These are phyloP conservation scores for Phaethon lepturus DNA, from an alignment of 2,113 vertebrate genomes.

Conservation along the genomic window DNA sequence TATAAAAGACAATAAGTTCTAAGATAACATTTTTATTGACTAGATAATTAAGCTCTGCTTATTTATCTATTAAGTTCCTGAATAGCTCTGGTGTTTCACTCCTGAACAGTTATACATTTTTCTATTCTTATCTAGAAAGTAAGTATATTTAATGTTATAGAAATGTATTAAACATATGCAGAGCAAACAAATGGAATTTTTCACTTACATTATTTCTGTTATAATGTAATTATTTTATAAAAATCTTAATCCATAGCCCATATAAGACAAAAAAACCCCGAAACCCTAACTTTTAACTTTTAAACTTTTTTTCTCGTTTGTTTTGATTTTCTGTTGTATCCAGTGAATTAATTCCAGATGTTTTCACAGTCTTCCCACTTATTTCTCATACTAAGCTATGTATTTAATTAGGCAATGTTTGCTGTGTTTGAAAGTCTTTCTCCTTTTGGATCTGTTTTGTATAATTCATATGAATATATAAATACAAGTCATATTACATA, in stretches of 20 bases:
- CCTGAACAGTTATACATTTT: neutral
- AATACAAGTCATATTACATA: neutral
- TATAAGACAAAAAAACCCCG: neutral
- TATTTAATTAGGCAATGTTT: neutral
- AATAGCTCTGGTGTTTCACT: neutral
- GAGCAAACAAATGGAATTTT: neutral
- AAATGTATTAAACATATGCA: neutral
- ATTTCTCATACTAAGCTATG: neutral
- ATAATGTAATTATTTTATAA: neutral
- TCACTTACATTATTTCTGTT: neutral
- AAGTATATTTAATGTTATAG: neutral
- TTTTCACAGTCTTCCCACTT: neutral
- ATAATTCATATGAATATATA: neutral
- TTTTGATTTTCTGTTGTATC: neutral
- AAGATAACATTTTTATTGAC: neutral
- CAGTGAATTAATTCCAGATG: neutral
- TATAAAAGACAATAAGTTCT: neutral
- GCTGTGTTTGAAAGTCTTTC: neutral
- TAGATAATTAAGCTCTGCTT: neutral
- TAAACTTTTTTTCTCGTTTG: neutral
- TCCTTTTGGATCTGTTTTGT: neutral
- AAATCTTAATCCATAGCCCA: neutral
- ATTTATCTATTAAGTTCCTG: neutral
- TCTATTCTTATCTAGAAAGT: neutral
- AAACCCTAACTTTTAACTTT: neutral